Percentiles rank a stretch among this genome's conserved stretches.
Conservation (phyloP, 2,113 vertebrate genomes). For the Rhabdomys dilectus region DNA sequence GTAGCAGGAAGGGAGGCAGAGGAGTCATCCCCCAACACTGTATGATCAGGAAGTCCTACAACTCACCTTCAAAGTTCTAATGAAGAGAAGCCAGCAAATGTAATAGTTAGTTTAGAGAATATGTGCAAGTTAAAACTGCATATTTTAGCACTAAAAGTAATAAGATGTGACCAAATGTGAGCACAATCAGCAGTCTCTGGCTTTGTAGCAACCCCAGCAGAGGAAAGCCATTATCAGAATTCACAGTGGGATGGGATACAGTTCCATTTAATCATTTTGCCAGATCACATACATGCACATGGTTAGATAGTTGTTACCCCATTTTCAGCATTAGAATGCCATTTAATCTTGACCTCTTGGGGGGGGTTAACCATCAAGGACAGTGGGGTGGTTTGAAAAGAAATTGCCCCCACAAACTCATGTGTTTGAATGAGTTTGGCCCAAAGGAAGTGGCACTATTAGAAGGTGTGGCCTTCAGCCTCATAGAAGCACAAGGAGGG, state of each 20-base stretch:
- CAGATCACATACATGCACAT: neutral
- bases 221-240: neutral
- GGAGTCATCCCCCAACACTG: rapidly evolving
- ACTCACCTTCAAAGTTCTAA: neutral
- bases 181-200: neutral
- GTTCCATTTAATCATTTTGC: neutral
- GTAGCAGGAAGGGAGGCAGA: neutral
- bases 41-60: rapidly evolving
- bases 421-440: neutral
- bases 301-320: neutral
- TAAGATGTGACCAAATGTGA: neutral
- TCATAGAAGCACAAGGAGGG: too few species aligned
- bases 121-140: neutral
- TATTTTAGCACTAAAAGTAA: neutral
- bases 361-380: neutral
- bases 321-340: neutral
- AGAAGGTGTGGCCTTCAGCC: neutral
- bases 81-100: neutral
- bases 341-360: neutral
- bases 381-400: neutral
- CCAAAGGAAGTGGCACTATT: neutral
- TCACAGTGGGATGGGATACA: neutral
- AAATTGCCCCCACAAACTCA: neutral
- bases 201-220: neutral
- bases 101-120: neutral